phyloP scores from a whole-genome alignment of 2,113 vertebrate species.

The Mastomys coucha region DNA sequence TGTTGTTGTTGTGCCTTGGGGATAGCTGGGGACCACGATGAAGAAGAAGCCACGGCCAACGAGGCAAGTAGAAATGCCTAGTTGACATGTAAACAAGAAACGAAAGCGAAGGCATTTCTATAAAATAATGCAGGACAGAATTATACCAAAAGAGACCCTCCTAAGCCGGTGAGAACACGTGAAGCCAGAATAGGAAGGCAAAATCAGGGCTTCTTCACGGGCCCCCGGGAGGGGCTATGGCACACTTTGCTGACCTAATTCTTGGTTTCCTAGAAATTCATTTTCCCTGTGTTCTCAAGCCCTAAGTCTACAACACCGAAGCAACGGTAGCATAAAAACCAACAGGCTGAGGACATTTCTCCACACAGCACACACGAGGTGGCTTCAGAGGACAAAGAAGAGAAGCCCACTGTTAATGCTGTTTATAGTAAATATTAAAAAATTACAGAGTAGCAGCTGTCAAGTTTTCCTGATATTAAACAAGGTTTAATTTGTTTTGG shows the following conservation, averaged over 20 bases:
- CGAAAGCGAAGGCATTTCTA: background rate
- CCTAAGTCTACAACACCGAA: background rate
- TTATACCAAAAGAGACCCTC: background rate
- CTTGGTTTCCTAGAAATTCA: constrained; percentile 22
- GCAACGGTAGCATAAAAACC: background rate
- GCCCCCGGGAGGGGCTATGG: background rate
- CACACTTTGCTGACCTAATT: background rate
- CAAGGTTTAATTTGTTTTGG: constrained; percentile 65
- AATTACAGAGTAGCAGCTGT: constrained; percentile 53
- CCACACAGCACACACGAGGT: background rate
- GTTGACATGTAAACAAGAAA: background rate
- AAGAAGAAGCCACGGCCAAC: background rate
- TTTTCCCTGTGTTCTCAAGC: background rate
- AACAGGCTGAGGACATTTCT: background rate
- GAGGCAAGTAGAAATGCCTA: background rate
- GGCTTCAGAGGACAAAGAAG: background rate
- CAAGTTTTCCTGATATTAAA: constrained; percentile 53
- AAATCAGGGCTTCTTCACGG: background rate
- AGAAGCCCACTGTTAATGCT: constrained; percentile 1
- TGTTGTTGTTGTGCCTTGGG: background rate
- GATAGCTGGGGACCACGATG: background rate
- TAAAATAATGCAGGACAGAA: constrained; percentile 24
- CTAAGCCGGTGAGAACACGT: background rate
- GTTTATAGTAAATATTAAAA: constrained; percentile 61
- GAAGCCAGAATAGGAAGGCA: background rate